Evolutionary conservation across 2,888 invertebrate species (phyloP), one percentile per base, ranked within the genome.

Genomic region (Nomada fucata): DNA sequence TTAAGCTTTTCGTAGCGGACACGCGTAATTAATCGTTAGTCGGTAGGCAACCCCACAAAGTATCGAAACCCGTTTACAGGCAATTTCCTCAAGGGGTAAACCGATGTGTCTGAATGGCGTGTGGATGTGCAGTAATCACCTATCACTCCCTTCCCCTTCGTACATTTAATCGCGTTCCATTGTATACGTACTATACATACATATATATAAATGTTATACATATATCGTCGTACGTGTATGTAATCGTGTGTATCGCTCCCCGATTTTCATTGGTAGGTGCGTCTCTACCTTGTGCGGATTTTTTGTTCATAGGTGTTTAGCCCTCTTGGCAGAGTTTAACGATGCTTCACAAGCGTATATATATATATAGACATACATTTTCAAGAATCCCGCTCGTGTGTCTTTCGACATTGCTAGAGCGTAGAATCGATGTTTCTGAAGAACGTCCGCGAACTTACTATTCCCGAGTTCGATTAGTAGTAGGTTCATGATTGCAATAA

Each of bases 21-120:
- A 65, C 59, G 70, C 74, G 77, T 78, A 83, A 78, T 88, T 80
- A 79, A 90, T 88, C 90, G 85, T 75, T 90, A 90, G 89, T 84
- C 81, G 81, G 77, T 90, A 91, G 85, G 87, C 76, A 74, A 69
- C 72, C 69, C 69, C 23, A 18, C 61, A 29, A 59, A 67, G 78
- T 85, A 85, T 79, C 84, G 84, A 79, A 86, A 86, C 76, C 79
- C 70, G 67, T 84, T 85, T 78, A 75, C 81, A 83, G 73, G 69
- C 75, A 74, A 84, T 88, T 87, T 87, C 82, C 88, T 83, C 67
- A 63, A 79, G 83, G 79, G 78, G 76, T 81, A 70, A 79, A 83
- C 75, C 84, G 83, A 83, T 84, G 76, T 85, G 91, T 89, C 76
- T 91, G 91, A 91, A 91, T 89, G 91, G 78, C 80, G 91, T 87